Conservation (phyloP, 2,888 invertebrate species). For the Microplitis deprimator region DNA sequence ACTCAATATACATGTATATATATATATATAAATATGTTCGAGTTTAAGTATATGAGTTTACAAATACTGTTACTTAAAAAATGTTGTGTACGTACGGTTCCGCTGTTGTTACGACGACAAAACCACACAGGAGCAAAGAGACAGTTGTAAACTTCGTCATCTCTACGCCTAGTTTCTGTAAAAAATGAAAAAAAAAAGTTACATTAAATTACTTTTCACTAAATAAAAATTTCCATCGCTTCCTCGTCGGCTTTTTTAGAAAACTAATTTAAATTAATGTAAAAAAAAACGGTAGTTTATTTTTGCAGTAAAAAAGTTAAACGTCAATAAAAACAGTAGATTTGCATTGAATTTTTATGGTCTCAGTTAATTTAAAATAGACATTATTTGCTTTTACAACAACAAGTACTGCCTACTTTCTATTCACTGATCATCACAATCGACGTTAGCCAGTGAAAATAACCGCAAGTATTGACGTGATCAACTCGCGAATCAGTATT, state of each 20-base stretch:
- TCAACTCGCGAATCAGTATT: background rate
- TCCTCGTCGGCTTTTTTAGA: no score
- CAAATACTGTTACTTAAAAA: slow-evolving; percentile 25
- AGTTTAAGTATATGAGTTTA: background rate
- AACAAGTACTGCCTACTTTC: slow-evolving; percentile 35
- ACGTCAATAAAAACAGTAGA: background rate
- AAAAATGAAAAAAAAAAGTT: slow-evolving; percentile 37
- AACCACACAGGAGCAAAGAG: slow-evolving; percentile 50
- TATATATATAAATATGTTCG: background rate
- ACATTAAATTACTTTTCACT: background rate
- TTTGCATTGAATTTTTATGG: background rate
- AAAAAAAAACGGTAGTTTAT: background rate
- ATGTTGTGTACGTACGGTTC: slow-evolving; percentile 54
- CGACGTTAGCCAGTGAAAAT: slow-evolving; percentile 15
- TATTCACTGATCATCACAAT: slow-evolving; percentile 38
- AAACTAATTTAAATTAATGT: no score
- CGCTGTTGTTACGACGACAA: slow-evolving; percentile 50
- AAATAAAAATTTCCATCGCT: background rate
- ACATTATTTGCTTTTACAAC: slow-evolving; percentile 12
- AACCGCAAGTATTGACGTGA: slow-evolving; percentile 6
- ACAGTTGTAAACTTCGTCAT: slow-evolving; percentile 48
- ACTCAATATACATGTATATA: background rate
- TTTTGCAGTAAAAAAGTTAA: background rate
- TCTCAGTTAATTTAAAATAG: background rate
- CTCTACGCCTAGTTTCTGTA: slow-evolving; percentile 43